A percentile compares a stretch with the other conserved stretches of the same genome.
These are phyloP conservation scores for Caenorhabditis panamensis DNA, from an alignment of 2,888 invertebrate species.

Conservation along the genomic window DNA sequence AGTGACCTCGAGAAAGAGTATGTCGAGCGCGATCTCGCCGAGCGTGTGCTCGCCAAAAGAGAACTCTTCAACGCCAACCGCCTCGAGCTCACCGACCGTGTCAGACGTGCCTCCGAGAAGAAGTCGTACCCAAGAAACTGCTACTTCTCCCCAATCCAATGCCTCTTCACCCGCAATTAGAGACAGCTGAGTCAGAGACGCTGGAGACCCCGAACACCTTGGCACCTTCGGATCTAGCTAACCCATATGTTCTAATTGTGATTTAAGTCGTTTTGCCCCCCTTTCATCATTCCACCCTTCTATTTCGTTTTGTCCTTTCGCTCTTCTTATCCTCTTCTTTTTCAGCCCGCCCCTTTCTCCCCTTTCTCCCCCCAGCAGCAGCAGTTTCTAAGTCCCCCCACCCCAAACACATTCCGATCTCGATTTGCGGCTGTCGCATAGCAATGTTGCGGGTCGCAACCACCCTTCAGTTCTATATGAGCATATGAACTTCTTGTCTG, in stretches of 20 bases:
- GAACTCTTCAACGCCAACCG: slow-evolving; percentile 34
- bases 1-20: slow-evolving; percentile 71
- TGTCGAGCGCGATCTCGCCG: slow-evolving; percentile 68
- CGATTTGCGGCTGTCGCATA: slow-evolving; percentile 59
- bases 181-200: not conserved
- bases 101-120: slow-evolving; percentile 75
- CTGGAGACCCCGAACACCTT: not conserved
- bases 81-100: slow-evolving; percentile 57
- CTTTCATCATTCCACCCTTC: slow-evolving; percentile 15
- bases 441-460: slow-evolving; percentile 62
- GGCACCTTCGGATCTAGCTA: slow-evolving; percentile 6
- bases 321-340: not conserved
- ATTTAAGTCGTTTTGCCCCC: slow-evolving; percentile 44
- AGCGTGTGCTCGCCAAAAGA: slow-evolving; percentile 58
- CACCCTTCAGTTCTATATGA: slow-evolving; percentile 17
- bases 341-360: slow-evolving; percentile 2
- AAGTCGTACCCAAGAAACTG: slow-evolving; percentile 76
- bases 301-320: slow-evolving; percentile 11
- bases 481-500: slow-evolving; percentile 62
- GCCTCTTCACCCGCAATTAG: slow-evolving; percentile 71
- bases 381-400: too few species aligned
- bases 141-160: slow-evolving; percentile 78
- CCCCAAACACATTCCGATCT: slow-evolving; percentile 47
- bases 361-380: slow-evolving; percentile 1
- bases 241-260: slow-evolving; percentile 60